phyloP scores from a whole-genome alignment of 2,888 invertebrate species.

The Cataglyphis albicans region DNA sequence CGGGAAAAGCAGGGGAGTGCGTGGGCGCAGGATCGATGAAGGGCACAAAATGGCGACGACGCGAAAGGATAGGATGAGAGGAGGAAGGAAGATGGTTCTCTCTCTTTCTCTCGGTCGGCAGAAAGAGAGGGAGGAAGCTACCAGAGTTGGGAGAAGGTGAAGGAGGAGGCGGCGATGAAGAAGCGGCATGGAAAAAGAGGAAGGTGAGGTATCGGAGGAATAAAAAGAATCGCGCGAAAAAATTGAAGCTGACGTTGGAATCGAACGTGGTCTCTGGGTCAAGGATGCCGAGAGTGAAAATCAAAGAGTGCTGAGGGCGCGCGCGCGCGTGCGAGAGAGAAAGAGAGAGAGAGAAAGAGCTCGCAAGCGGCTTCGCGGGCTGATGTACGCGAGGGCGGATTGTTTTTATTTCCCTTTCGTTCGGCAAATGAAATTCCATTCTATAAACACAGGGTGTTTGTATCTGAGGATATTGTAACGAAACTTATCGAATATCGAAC shows the following conservation, averaged over 20 bases:
- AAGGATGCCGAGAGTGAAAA: slow-evolving; percentile 80
- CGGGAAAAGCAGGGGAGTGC: slow-evolving; percentile 81
- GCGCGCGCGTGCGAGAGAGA: slow-evolving; percentile 8
- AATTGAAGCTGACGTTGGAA: slow-evolving; percentile 76
- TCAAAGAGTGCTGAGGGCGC: slow-evolving; percentile 71
- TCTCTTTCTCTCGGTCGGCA: background rate
- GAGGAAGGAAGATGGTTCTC: slow-evolving; percentile 18
- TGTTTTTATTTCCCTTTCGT: slow-evolving; percentile 62
- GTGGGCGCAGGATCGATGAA: slow-evolving; percentile 84
- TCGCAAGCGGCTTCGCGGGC: slow-evolving; percentile 54
- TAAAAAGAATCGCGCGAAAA: slow-evolving; percentile 71
- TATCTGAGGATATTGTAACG: slow-evolving; percentile 52
- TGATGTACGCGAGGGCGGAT: slow-evolving; percentile 48
- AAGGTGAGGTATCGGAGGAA: slow-evolving; percentile 76
- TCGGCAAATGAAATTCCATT: slow-evolving; percentile 66
- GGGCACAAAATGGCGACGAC: slow-evolving; percentile 83
- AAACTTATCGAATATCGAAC: slow-evolving; percentile 50
- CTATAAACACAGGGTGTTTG: slow-evolving; percentile 55
- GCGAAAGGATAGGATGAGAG: slow-evolving; percentile 63
- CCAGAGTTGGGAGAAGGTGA: slow-evolving; percentile 53
- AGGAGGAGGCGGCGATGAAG: slow-evolving; percentile 56
- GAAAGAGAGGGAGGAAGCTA: slow-evolving; percentile 52
- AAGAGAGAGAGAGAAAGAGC: background rate
- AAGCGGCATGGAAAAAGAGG: slow-evolving; percentile 59
- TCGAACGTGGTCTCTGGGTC: slow-evolving; percentile 80